Evolutionary conservation across 2,888 invertebrate species (phyloP).

Genomic region (Papilio gigon): DNA sequence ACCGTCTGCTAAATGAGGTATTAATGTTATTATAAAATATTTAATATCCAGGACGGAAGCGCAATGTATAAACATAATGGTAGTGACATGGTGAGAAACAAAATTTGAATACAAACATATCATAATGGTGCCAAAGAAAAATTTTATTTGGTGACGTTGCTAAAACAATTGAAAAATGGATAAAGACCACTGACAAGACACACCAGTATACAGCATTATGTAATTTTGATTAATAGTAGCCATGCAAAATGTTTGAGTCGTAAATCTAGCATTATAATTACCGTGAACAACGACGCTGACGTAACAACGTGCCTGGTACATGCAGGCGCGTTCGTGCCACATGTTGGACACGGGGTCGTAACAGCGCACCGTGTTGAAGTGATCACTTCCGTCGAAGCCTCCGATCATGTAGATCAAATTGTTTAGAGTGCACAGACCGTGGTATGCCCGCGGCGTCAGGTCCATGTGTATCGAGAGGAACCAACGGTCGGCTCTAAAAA

Average conservation of each 20-base stretch:
- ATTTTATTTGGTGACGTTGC: background rate
- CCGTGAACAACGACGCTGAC: conserved; percentile 88
- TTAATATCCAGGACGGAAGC: background rate
- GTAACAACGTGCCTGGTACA: conserved; percentile 91
- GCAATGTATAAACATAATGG: too few relatives aligned
- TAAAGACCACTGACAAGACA: background rate
- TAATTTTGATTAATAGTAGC: too few relatives aligned
- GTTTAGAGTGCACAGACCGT: conserved; percentile 88
- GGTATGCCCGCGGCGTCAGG: conserved; percentile 88
- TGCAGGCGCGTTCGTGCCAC: conserved; percentile 90
- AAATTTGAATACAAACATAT: background rate
- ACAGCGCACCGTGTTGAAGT: conserved; percentile 90
- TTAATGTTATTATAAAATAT: background rate
- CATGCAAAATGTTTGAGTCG: background rate
- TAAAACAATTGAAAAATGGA: background rate
- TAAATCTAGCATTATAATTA: conserved; percentile 50
- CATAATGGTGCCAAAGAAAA: background rate
- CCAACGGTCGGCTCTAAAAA: conserved; percentile 88
- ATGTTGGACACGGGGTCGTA: conserved; percentile 89
- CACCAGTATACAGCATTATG: too few relatives aligned
- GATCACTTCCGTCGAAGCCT: conserved; percentile 90
- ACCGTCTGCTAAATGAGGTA: conserved; percentile 71
- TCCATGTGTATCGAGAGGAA: conserved; percentile 86
- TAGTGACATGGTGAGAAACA: background rate
- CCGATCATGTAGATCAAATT: conserved; percentile 90